Evolutionary conservation across 1,140 invertebrate species (phyloP).

Genomic region (Drosophila kikkawai): DNA sequence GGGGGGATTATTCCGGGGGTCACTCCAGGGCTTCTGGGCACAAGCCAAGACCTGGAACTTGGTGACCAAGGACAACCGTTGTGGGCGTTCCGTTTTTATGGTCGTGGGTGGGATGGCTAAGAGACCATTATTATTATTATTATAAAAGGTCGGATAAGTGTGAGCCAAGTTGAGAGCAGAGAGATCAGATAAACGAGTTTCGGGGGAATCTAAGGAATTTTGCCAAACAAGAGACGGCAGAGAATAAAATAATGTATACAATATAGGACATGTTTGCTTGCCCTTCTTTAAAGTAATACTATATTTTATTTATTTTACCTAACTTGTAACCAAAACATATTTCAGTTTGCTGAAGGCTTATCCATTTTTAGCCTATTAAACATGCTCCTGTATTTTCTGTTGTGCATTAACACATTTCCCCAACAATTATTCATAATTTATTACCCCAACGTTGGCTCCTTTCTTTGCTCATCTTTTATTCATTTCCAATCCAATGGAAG

Average conservation of each 20-base stretch:
- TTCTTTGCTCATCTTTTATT: slow-evolving; percentile 29
- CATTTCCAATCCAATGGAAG: slow-evolving; percentile 1
- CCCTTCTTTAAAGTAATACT: too few relatives aligned
- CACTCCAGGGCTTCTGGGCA: slow-evolving; percentile 28
- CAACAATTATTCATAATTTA: slow-evolving; percentile 8
- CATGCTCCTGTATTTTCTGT: not conserved
- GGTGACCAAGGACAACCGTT: slow-evolving; percentile 32
- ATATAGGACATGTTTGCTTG: not conserved
- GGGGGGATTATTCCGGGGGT: slow-evolving; percentile 31
- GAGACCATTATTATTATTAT: slow-evolving; percentile 63
- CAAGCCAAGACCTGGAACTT: slow-evolving; percentile 34
- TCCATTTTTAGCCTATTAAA: not conserved
- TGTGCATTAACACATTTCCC: not conserved
- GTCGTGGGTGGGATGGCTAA: not conserved
- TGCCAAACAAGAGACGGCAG: not conserved
- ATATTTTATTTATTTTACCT: too few relatives aligned
- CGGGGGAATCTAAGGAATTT: not conserved
- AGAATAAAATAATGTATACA: not conserved
- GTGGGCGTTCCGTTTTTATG: slow-evolving; percentile 29
- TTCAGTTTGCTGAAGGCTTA: not conserved
- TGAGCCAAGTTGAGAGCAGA: slow-evolving; percentile 16
- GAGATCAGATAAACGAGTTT: slow-evolving; percentile 21
- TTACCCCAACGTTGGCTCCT: not conserved
- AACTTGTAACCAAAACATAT: too few relatives aligned
- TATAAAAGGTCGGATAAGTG: slow-evolving; percentile 33